Evolutionary conservation across 2,888 invertebrate genomes (phyloP).

Genomic region (Oasisia sp.): DNA sequence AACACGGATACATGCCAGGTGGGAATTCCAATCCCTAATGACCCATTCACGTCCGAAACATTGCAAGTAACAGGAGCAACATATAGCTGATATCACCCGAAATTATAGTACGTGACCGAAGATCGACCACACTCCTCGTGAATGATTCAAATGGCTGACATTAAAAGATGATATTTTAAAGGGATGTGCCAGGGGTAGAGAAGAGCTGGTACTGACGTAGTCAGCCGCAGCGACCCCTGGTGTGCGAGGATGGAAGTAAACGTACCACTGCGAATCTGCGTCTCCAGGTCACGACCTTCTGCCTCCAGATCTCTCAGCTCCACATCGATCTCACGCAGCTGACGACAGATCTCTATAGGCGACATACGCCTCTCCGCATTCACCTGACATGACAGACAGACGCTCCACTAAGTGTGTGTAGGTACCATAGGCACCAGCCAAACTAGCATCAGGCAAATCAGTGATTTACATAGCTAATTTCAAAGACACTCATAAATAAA

Average conservation of each 20-base stretch:
- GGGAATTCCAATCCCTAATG: too few relatives aligned
- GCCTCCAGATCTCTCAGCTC: slow-evolving; percentile 89
- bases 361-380: slow-evolving; percentile 62
- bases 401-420: neutral
- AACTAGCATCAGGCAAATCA: neutral
- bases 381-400: slow-evolving; percentile 33
- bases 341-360: slow-evolving; percentile 70
- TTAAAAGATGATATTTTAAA: too few relatives aligned
- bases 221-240: too few relatives aligned
- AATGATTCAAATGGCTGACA: too few relatives aligned
- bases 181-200: too few relatives aligned
- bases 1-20: too few relatives aligned
- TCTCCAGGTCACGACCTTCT: slow-evolving; percentile 90
- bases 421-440: neutral
- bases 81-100: too few relatives aligned
- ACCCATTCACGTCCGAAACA: too few relatives aligned
- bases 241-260: neutral
- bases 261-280: slow-evolving; percentile 76
- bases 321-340: slow-evolving; percentile 84
- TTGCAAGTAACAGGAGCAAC: too few relatives aligned
- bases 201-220: too few relatives aligned
- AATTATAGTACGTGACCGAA: too few relatives aligned
- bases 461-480: neutral
- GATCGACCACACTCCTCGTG: too few relatives aligned
- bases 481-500: neutral